Percentiles rank a stretch among this genome's conserved stretches.
Conservation (phyloP, 2,797 vertebrate genomes). For the Acanthiza pusilla region DNA sequence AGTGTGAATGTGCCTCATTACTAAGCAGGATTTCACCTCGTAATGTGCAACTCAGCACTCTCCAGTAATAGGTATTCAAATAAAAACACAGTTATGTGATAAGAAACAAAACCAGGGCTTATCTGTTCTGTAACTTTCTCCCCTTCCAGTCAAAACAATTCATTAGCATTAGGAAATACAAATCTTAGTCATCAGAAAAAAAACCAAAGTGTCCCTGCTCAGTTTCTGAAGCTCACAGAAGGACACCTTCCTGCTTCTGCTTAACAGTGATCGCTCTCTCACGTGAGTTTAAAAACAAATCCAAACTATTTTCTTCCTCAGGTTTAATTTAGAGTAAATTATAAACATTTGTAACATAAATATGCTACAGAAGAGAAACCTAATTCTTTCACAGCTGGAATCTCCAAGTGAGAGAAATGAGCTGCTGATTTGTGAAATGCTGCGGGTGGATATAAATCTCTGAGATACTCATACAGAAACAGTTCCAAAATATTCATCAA, state of each 20-base stretch:
- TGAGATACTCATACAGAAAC: not conserved
- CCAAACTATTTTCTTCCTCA: not conserved
- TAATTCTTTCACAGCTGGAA: conserved; percentile 6
- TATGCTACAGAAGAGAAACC: not conserved
- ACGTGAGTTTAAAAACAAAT: not conserved
- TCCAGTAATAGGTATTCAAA: not conserved
- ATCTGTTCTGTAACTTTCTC: not conserved
- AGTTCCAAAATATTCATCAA: not conserved
- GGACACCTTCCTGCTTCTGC: not conserved
- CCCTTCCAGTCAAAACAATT: conserved; percentile 12
- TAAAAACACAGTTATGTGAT: not conserved
- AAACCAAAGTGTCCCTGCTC: not conserved
- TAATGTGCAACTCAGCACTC: not conserved
- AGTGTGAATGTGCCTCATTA: not conserved
- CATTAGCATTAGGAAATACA: not conserved
- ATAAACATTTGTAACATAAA: not conserved
- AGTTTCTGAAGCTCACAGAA: not conserved
- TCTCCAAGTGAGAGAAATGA: not conserved
- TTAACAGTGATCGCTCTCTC: not conserved
- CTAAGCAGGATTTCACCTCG: not conserved
- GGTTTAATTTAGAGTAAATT: not conserved
- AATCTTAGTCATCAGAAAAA: not conserved
- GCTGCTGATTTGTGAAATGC: not conserved
- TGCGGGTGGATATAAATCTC: not conserved
- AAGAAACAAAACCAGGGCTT: not conserved